These are phyloP conservation scores for Protonibea diacanthus DNA, from an alignment of 2,797 vertebrate genomes.

Conservation along the genomic window DNA sequence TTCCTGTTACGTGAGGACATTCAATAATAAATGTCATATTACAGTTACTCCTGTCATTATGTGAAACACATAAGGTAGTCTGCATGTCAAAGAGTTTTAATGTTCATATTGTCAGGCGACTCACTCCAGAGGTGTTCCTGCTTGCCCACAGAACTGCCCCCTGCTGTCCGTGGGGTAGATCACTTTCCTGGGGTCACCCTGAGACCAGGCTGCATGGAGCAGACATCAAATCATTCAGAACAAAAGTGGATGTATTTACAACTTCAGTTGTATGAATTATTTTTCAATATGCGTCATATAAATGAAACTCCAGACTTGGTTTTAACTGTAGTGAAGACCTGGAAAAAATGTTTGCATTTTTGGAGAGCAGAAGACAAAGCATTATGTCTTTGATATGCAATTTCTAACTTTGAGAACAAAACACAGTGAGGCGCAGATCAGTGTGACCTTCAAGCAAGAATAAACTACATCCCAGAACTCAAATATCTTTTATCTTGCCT, in stretches of 20 bases:
- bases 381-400: background rate
- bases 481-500: background rate
- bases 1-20: conserved; percentile 81
- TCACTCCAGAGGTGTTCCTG: conserved; percentile 90
- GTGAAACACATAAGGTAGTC: background rate
- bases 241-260: background rate
- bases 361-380: background rate
- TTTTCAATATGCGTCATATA: background rate
- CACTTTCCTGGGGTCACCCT: conserved; percentile 95
- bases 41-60: conserved; percentile 11
- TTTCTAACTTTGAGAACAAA: background rate
- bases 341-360: background rate
- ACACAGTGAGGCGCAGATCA: background rate
- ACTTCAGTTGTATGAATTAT: background rate
- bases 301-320: background rate
- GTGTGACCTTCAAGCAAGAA: background rate
- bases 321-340: background rate
- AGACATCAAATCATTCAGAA: conserved; percentile 13
- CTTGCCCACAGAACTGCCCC: conserved; percentile 95
- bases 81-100: background rate
- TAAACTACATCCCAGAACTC: background rate
- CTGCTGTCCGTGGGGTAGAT: conserved; percentile 95
- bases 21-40: conserved; percentile 5
- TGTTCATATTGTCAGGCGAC: conserved; percentile 57
- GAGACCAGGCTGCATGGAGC: conserved; percentile 91